Evolutionary conservation across 2,888 invertebrate species (phyloP), one percentile per base, ranked within the genome.

Genomic region (Yponomeuta malinellus): DNA sequence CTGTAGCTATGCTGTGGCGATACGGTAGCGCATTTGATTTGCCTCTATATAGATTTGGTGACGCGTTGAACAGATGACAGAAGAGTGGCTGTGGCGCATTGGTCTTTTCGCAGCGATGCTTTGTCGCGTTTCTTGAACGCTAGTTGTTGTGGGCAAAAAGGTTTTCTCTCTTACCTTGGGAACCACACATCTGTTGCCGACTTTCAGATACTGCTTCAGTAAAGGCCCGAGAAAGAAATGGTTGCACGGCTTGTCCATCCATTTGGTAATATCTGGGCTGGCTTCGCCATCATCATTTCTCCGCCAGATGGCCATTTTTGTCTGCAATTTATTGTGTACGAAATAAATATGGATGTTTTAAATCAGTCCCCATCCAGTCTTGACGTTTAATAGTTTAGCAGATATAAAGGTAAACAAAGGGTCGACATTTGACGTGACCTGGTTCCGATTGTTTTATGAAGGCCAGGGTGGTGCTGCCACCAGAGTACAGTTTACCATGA

Each of bases 241-340:
- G 15, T 15, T 66, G 37, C 66, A 66, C 9, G 66, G 66, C 1
- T 66, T 10, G 37, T 66, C 66, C 9, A 66, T 66, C 66, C 66
- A 43, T 15, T 66, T 66, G 15, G 15, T 37, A 2, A 66, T 37
- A 15, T 66, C 66, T n/a, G 66, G 66, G 31, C 12, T 66, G 15
- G 33, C 12, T 2, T 1, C 37, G 9, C 15, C 37, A 10, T 66
- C 31, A 52, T 37, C 37, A 1, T 65, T 65, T 8, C 1, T 31
- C 2, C 31, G 10, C 66, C 66, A 66, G 33, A 66, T 37, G 8
- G 10, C 33, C 66, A 66, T 66, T 37, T 66, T 66, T 12, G 37
- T 66, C 66, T 66, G 37, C 23, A 66, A 66, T n/a, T n/a, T n/a
- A n/a, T 31, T 23, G 23, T 23, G 23, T 23, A 23, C 23, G 23